A percentile compares a stretch with the other conserved stretches of the same genome.
phyloP scores from a whole-genome alignment of 2,797 vertebrate species.

The Propithecus perrieri region DNA sequence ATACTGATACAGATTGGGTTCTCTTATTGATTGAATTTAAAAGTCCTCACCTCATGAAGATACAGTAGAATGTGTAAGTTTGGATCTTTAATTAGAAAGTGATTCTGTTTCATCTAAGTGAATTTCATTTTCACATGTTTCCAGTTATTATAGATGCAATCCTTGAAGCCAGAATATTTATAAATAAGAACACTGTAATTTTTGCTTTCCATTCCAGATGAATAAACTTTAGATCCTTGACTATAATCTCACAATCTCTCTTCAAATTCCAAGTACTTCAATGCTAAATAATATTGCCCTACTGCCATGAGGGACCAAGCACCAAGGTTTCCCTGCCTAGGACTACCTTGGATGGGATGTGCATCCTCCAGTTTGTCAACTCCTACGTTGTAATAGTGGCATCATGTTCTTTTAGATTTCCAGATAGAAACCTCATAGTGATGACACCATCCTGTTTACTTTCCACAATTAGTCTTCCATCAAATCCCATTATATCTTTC shows the following conservation, averaged over 20 bases:
- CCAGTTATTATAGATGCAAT: neutral
- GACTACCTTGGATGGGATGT: rapidly evolving
- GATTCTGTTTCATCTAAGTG: neutral
- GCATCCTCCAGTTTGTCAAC: neutral
- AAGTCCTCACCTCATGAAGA: neutral
- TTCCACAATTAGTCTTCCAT: neutral
- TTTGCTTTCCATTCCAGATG: neutral
- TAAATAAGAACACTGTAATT: neutral
- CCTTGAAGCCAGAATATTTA: neutral
- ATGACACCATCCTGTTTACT: neutral
- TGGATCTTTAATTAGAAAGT: neutral
- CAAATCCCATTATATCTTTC: neutral
- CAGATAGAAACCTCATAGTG: neutral
- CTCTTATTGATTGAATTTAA: neutral
- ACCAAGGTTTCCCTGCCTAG: neutral
- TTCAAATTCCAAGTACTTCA: neutral
- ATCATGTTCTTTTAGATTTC: neutral
- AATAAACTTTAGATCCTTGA: neutral
- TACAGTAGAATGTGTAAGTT: neutral
- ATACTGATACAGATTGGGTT: neutral
- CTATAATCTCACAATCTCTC: neutral
- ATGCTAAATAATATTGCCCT: neutral
- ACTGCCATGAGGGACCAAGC: neutral
- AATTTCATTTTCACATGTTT: neutral
- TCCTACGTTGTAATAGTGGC: neutral